phyloP scores from a whole-genome alignment of 2,113 vertebrate species.

The Sisor rabdophorus region DNA sequence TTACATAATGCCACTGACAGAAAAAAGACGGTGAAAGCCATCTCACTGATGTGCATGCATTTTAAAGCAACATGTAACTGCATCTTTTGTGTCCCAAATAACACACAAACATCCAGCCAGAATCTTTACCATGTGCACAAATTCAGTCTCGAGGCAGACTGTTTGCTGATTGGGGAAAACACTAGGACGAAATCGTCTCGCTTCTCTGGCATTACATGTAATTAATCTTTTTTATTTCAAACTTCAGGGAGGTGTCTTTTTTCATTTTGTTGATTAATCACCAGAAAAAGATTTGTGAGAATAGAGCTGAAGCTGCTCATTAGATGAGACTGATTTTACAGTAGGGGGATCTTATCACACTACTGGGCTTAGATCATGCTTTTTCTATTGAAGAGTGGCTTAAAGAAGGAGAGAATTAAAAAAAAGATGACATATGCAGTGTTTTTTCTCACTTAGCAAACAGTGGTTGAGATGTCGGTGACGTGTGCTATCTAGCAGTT shows the following conservation, averaged over 20 bases:
- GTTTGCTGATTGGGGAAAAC: conserved; percentile 6
- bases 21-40: conserved; percentile 13
- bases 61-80: conserved; percentile 29
- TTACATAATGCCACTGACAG: conserved; percentile 16
- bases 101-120: background rate
- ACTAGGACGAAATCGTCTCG: background rate
- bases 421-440: background rate
- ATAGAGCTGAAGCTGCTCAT: conserved; percentile 1
- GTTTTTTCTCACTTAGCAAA: background rate
- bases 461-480: background rate
- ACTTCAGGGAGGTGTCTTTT: background rate
- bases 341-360: background rate
- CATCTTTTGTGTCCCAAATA: conserved; percentile 14
- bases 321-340: background rate
- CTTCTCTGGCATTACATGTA: background rate
- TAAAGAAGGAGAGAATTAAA: background rate
- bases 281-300: too few relatives aligned
- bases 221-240: background rate
- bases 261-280: background rate
- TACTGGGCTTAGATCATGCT: background rate
- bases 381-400: background rate
- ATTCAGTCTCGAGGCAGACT: background rate
- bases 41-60: conserved; percentile 13
- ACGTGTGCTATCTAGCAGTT: conserved; percentile 1
- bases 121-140: too few relatives aligned